Evolutionary conservation across 2,113 vertebrate species (phyloP).

Genomic region (Corapipo altera): DNA sequence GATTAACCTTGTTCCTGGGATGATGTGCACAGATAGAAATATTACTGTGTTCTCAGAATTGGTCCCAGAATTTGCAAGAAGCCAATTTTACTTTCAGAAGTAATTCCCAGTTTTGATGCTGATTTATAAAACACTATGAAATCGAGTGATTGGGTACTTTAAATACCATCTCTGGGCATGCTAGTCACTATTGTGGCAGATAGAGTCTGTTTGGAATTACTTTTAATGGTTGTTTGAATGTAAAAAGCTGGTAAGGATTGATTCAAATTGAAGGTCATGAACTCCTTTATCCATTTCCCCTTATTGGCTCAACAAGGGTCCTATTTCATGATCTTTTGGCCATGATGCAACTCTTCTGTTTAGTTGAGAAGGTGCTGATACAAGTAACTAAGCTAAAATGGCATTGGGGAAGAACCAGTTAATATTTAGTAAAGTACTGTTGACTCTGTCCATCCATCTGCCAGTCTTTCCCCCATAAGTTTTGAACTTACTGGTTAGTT

Average conservation of each 20-base stretch:
- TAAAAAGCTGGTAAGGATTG: constrained; percentile 47
- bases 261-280: constrained; percentile 58
- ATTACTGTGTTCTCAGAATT: neutral
- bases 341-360: constrained; percentile 35
- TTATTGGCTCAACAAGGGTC: constrained; percentile 29
- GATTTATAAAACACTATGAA: constrained; percentile 30
- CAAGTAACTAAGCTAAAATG: constrained; percentile 36
- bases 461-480: neutral
- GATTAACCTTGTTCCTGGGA: neutral
- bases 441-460: constrained; percentile 3
- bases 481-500: neutral
- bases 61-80: neutral
- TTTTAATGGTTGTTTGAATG: constrained; percentile 53
- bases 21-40: neutral
- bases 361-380: constrained; percentile 42
- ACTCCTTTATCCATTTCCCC: constrained; percentile 29
- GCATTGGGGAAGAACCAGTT: constrained; percentile 11
- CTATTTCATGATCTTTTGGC: constrained; percentile 48
- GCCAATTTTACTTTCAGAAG: neutral
- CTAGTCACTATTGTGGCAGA: neutral
- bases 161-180: constrained; percentile 3
- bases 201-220: constrained; percentile 57
- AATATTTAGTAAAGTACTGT: neutral
- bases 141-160: neutral
- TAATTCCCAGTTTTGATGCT: neutral